These are phyloP conservation scores for Plebejus melissa DNA, from an alignment of 2,888 invertebrate genomes.

Conservation along the genomic window DNA sequence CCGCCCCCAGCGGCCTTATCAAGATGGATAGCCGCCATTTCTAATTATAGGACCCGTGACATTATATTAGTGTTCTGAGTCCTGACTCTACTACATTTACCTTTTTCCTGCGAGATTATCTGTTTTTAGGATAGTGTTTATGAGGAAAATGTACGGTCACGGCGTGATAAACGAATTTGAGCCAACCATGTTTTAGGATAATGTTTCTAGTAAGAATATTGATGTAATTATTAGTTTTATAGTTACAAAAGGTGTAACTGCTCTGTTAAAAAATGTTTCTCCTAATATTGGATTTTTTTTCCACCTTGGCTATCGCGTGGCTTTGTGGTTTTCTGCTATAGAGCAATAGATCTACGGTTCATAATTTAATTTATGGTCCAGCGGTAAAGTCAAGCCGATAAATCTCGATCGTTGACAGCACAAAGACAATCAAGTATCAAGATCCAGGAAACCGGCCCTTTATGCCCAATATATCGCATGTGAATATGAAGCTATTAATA, in stretches of 20 bases:
- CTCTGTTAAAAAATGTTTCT: too few relatives aligned
- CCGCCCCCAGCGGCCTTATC: constrained; percentile 36
- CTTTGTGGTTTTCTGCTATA: background rate
- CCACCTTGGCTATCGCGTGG: background rate
- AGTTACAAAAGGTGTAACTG: too few relatives aligned
- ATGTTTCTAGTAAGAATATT: too few relatives aligned
- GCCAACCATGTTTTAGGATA: too few relatives aligned
- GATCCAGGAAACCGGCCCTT: constrained; percentile 11
- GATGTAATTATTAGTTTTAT: too few relatives aligned
- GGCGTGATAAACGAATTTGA: too few relatives aligned
- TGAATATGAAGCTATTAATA: constrained; percentile 34
- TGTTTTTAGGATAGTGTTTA: background rate
- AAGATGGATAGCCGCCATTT: constrained; percentile 16
- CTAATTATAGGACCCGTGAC: constrained; percentile 7
- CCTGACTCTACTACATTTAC: background rate
- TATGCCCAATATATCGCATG: constrained; percentile 19
- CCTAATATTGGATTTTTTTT: background rate
- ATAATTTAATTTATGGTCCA: background rate
- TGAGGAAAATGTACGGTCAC: too few relatives aligned
- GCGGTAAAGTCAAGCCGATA: background rate
- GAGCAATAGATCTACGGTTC: background rate
- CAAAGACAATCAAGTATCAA: constrained; percentile 19
- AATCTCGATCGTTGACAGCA: constrained; percentile 20
- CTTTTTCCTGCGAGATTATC: background rate
- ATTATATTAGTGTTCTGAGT: background rate